Percentiles rank a stretch among this genome's conserved stretches.
Evolutionary conservation across 2,113 vertebrate species (phyloP).

Genomic region (Perca schrenkii): DNA sequence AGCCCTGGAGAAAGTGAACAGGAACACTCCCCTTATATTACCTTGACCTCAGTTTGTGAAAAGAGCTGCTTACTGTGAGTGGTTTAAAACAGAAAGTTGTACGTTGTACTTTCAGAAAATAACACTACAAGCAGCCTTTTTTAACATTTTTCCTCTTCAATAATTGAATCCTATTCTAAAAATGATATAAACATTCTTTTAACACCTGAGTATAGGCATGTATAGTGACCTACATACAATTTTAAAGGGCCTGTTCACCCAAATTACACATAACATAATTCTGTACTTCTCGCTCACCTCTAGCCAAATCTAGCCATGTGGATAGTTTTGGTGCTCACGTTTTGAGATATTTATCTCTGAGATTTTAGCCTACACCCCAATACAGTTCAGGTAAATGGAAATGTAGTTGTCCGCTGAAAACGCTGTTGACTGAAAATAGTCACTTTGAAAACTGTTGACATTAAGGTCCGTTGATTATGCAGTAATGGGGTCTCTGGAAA

Average conservation of each 20-base stretch:
- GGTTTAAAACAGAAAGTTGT: not conserved
- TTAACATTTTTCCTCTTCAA: not conserved
- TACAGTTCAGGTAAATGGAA: not conserved
- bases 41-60: not conserved
- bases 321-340: not conserved
- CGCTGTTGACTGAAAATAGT: not conserved
- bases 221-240: not conserved
- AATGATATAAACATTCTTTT: not conserved
- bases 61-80: not conserved
- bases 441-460: not conserved
- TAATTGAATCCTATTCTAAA: not conserved
- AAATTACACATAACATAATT: not conserved
- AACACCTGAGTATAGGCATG: not conserved
- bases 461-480: not conserved
- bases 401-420: not conserved
- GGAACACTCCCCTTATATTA: conserved; percentile 14
- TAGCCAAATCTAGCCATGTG: not conserved
- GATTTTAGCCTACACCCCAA: not conserved
- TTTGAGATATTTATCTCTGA: not conserved
- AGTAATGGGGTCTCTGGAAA: not conserved
- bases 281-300: not conserved
- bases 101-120: not conserved
- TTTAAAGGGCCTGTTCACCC: not conserved
- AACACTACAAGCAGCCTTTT: not conserved
- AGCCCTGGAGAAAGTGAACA: conserved; percentile 25